These are phyloP conservation scores for Trichomalopsis sarcophagae DNA, from an alignment of 1,140 invertebrate genomes.

Conservation along the genomic window DNA sequence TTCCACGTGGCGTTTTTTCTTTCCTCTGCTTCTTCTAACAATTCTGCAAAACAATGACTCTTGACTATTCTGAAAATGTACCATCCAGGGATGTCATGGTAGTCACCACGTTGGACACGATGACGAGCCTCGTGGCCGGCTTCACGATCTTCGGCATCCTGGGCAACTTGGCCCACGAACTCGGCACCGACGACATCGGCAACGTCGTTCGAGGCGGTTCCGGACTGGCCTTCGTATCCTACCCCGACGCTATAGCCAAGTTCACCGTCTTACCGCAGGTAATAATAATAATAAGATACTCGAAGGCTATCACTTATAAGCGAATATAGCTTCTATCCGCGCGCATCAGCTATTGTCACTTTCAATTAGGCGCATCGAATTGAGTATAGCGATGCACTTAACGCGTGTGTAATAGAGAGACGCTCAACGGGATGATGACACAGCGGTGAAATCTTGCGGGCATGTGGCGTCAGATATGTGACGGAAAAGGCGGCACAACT, in stretches of 20 bases:
- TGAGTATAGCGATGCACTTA: not conserved
- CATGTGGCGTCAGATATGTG: not conserved
- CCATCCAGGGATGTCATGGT: conserved; percentile 80
- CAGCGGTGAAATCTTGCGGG: not conserved
- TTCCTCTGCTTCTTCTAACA: too few species aligned
- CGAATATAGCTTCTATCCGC: too few species aligned
- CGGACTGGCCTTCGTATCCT: conserved; percentile 89
- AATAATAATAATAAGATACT: too few species aligned
- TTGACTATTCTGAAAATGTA: too few species aligned
- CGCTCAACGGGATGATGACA: not conserved
- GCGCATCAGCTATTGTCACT: too few species aligned
- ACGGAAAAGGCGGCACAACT: too few species aligned
- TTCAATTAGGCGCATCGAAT: too few species aligned
- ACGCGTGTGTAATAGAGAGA: not conserved
- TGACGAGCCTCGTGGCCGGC: conserved; percentile 87
- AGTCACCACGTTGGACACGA: conserved; percentile 82
- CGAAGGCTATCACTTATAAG: too few species aligned
- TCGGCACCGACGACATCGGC: conserved; percentile 75
- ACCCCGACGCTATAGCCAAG: conserved; percentile 91
- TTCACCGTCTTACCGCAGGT: conserved; percentile 86
- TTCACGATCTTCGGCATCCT: conserved; percentile 89
- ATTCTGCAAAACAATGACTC: too few species aligned
- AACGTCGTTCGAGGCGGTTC: conserved; percentile 80
- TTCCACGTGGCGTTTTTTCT: too few species aligned
- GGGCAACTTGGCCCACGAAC: conserved; percentile 80